Conservation (phyloP, 2,113 vertebrate genomes). For the Eclectus roratus region DNA sequence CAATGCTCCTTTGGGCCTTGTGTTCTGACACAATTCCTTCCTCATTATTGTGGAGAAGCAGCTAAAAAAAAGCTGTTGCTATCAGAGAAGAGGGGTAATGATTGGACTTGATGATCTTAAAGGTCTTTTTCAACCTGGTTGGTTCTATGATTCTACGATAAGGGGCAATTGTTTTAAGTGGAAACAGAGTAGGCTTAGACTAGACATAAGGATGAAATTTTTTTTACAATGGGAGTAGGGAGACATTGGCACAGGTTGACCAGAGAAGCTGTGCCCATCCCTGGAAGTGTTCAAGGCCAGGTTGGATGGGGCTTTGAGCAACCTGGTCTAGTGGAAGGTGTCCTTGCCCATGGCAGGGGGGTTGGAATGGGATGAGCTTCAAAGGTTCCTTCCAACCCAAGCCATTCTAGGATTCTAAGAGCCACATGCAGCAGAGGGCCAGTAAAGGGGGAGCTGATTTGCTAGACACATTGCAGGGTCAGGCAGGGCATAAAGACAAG, state of each 20-base stretch:
- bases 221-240: not conserved
- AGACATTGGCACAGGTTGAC: not conserved
- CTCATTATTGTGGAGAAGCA: not conserved
- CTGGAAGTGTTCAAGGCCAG: not conserved
- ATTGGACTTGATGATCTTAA: not conserved
- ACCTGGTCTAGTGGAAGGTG: not conserved
- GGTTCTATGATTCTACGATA: not conserved
- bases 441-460: not conserved
- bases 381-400: not conserved
- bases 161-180: not conserved
- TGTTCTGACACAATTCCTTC: not conserved
- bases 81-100: not conserved
- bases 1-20: not conserved
- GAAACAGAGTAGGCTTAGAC: not conserved
- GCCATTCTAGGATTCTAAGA: not conserved
- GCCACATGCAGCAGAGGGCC: not conserved
- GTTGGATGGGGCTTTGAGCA: not conserved
- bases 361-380: not conserved
- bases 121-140: not conserved
- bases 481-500: not conserved
- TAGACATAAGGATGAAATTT: not conserved
- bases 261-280: not conserved
- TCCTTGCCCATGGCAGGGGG: not conserved
- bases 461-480: not conserved
- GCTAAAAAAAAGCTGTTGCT: not conserved